Evolutionary conservation across 2,888 invertebrate species (phyloP).

Genomic region (Acronicta leporina): DNA sequence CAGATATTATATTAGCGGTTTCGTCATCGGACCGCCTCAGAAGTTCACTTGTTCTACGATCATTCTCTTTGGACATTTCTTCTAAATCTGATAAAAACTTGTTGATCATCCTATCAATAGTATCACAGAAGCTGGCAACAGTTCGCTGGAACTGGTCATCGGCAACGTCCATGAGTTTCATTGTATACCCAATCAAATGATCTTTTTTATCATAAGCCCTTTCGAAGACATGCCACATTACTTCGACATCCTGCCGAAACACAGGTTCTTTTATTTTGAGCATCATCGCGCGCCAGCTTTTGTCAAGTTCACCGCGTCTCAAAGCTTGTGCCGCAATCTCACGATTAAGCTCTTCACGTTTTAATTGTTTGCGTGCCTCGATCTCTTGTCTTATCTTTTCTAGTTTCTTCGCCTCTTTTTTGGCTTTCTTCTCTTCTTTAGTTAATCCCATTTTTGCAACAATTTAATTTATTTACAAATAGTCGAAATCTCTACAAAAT

Average conservation of each 20-base stretch:
- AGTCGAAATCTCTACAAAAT: constrained; percentile 17
- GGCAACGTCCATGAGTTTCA: constrained; percentile 89
- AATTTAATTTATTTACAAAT: constrained; percentile 16
- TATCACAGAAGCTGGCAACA: constrained; percentile 90
- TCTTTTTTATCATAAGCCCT: constrained; percentile 89
- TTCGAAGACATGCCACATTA: constrained; percentile 86
- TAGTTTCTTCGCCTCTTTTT: constrained; percentile 75
- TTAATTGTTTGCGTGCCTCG: constrained; percentile 69
- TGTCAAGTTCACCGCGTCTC: constrained; percentile 72
- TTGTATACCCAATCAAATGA: constrained; percentile 86
- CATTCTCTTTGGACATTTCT: constrained; percentile 71
- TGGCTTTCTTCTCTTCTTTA: constrained; percentile 79
- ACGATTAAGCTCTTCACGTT: constrained; percentile 74
- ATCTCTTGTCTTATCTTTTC: constrained; percentile 70
- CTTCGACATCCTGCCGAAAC: constrained; percentile 77
- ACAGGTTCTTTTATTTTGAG: constrained; percentile 81
- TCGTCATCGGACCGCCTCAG: constrained; percentile 71
- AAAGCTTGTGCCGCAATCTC: constrained; percentile 74
- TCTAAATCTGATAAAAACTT: constrained; percentile 79
- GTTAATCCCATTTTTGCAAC: constrained; percentile 67
- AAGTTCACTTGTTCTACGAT: constrained; percentile 65
- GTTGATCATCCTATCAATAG: constrained; percentile 90
- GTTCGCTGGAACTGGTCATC: constrained; percentile 91
- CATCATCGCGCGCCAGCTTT: constrained; percentile 78
- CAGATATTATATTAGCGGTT: constrained; percentile 61